Evolutionary conservation across 2,888 invertebrate species (phyloP), one percentile per base, ranked within the genome.

Genomic region (Itoplectis maculator): DNA sequence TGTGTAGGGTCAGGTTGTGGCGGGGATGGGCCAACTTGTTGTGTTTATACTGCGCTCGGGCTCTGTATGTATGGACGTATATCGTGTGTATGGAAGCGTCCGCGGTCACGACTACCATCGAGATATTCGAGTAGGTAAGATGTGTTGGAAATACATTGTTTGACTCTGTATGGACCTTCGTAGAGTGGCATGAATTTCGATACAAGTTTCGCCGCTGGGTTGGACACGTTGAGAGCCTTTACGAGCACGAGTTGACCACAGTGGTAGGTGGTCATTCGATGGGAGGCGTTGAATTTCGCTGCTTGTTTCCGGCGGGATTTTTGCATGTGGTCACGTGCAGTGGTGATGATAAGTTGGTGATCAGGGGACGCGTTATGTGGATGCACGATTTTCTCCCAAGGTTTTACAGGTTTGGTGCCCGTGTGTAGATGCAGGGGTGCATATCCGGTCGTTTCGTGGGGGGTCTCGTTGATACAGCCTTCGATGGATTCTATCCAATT

Each of bases 131-230:
- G 4, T 40, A 40, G 11, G 40, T 40, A 40, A 0, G 40, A 9
- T 0, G 40, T 40, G 2, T 7, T 40, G 0, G 40, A 40, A 11
- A 40, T 2, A 40, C 40, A 40, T 40, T 40, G 40, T 2, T 49
- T 68, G 47, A 68, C 47, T 0, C 9, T 4, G 15, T 68, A 77
- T 0, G 77, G 77, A 4, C 77, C 68, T 47, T 77, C 69, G 8
- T 69, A 77, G 0, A 69, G 11, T 0, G 51, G 37, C n/a, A 77
- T 35, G 4, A 77, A 77, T 20, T 77, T 68, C 0, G 69, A 56
- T 3, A 61, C 56, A 15, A 29, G 15, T 3, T 59, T 77, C 0
- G 35, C n/a, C n/a, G 37, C n/a, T 0, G 68, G 47, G 13, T 77
- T 69, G 0, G 69, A 77, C 1, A 77, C 77, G 9, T 63, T 75